Base-by-base conservation (phyloP, 2,888 invertebrate species). In the Pachymerium ferrugineum region DNA sequence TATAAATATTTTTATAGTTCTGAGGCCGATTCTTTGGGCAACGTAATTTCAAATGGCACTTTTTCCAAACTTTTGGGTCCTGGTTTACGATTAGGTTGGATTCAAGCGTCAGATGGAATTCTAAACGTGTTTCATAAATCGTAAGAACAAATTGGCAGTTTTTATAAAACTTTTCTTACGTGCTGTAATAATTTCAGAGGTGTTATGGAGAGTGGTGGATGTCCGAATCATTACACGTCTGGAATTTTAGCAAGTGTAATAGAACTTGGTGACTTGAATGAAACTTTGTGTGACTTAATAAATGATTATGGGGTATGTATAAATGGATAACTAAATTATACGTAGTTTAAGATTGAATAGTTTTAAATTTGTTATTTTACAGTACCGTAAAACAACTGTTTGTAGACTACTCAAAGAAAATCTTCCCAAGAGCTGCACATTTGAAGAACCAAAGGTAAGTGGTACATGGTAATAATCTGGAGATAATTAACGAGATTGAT, bases 51-150 rank as follows among this genome's bases (percentile, higher is more conserved):
- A 0, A 89, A 88, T 79, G 86, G 88, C 25, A 85, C 86, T 1
- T 89, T 89, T 80, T 88, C 88, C 0, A 89, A 89, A 81, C 85
- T 88, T 70, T 80, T 89, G 74, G 86, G 86, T 0, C 89, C 89
- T 0, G 88, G 87, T 0, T 78, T 89, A 16, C 83, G 89, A n/a
- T 79, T 88, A 14, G 89, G 89, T 2, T 89, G 89, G 89, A 80
- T 89, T 28, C 89, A 89, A 79, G 84, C 85, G 22, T 84, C 86
- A 1, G 33, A 47, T 47, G 74, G 77, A 12, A 72, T 72, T n/a
- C 28, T 72, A 10, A 16, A 54, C 28, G 14, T 19, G 10, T 72
- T 72, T 22, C 10, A n/a, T 2, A 6, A 54, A 0, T 72, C 72
- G 72, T 72, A 72, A 33, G 72, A 25, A 47, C 19, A 28, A 29